A percentile compares a stretch with the other conserved stretches of the same genome.
phyloP scores from a whole-genome alignment of 2,888 invertebrate genomes.

The Ernsta delagoae region DNA sequence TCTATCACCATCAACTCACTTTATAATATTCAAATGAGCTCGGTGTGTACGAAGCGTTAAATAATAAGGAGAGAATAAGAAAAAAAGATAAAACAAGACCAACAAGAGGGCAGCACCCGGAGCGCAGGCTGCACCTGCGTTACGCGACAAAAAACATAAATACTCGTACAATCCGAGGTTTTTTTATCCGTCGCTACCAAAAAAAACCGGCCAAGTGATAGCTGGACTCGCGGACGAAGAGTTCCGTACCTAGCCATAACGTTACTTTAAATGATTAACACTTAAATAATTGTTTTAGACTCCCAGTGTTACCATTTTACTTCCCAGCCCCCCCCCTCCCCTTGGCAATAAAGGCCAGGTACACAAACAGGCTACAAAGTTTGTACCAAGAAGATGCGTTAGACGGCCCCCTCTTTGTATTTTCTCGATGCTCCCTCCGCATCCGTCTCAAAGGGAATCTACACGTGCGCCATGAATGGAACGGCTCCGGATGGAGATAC shows the following conservation, averaged over 20 bases:
- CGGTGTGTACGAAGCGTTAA: constrained; percentile 47
- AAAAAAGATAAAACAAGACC: constrained; percentile 48
- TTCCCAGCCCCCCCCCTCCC: no score
- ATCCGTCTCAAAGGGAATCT: constrained; percentile 67
- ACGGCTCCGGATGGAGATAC: constrained; percentile 67
- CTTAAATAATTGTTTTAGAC: no score
- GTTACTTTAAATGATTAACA: no score
- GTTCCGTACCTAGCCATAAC: no score
- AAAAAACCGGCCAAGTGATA: constrained; percentile 30
- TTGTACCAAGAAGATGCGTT: no score
- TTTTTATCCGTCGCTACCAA: constrained; percentile 46
- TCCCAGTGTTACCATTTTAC: no score
- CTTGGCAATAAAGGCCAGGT: no score
- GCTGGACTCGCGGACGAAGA: neutral
- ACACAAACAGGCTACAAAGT: no score
- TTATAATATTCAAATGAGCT: constrained; percentile 26
- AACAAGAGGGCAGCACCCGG: constrained; percentile 51
- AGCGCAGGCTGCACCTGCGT: constrained; percentile 68
- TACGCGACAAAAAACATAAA: constrained; percentile 69
- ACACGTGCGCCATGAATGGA: constrained; percentile 78
- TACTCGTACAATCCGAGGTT: constrained; percentile 48
- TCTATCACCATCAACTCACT: neutral
- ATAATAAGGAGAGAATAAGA: constrained; percentile 42
- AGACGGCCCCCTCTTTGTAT: neutral
- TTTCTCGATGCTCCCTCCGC: constrained; percentile 41